Base-by-base conservation (phyloP, 2,888 invertebrate species). In the Andrena trimmerana region DNA sequence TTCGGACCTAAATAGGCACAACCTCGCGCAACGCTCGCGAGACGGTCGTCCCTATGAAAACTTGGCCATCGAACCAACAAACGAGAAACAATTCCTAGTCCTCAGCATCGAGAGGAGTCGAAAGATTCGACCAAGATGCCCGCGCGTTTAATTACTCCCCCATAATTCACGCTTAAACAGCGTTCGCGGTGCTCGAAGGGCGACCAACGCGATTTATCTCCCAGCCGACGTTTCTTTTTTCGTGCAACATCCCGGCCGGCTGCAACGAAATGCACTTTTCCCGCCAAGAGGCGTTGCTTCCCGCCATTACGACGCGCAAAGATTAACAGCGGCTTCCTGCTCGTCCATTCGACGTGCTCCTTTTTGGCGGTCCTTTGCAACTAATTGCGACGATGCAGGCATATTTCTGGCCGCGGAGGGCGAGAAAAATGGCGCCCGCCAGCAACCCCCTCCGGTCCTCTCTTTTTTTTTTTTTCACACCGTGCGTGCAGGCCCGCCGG, bases 371-470 rank as follows among this genome's bases (percentile, higher is more conserved):
- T 57, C 31, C 57, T 57, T 70, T 79, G 81, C 86, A 85, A 89
- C 89, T 90, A 91, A 90, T 91, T 91, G 89, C 87, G 70, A 83
- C 88, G 82, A 80, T 87, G 88, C 85, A 75, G 77, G 87, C 85
- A 85, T 88, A 89, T 85, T 88, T 89, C 83, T 82, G 81, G 77
- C 71, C 81, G 69, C 65, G 75, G 79, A 75, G 81, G 70, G 75
- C 77, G 85, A 88, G 89, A 89, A 89, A 89, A 89, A 89, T 86
- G 84, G 80, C 78, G 81, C 59, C 57, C 67, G 76, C 71, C 84
- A 69, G 48, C 79, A 65, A 27, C 67, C 68, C 67, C 60, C 63
- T 27, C 42, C 60, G 66, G n/a, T 42, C 54, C 36, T 68, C 50
- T 62, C 6, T 70, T 29, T 7, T 16, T 50, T 7, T 36, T 33